Evolutionary conservation across 2,888 invertebrate genomes (phyloP), one percentile per base, ranked within the genome.

Genomic region (Aphodius granarius): DNA sequence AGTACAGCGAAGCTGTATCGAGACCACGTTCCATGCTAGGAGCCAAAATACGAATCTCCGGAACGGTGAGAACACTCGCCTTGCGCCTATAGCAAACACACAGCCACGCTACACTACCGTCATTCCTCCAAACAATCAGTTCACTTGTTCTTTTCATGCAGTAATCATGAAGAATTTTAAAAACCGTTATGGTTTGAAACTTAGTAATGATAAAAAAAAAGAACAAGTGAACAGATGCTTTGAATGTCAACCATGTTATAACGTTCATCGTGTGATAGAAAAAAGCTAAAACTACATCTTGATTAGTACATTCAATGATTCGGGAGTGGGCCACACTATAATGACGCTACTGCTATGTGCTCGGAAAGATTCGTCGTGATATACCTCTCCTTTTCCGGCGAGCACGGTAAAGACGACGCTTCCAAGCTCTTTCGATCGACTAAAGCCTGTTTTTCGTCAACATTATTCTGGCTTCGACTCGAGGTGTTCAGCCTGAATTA

Each of bases 1-100:
- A 72, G 66, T 72, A 64, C 72, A 71, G 84, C 85, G 83, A 83
- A 81, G 83, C 88, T 83, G 83, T 89, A 88, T 94, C 94, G 88
- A 94, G 90, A 83, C 94, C 94, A 84, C 93, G 91, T 89, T 94
- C 94, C 90, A 94, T 89, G 87, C 94, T 94, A 83, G 94, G 93
- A 86, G 94, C 94, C 90, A 94, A 89, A 84, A 95, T 93, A 85
- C 94, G 93, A 86, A 95, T 94, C 90, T 94, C 94, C 81, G 94
- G 94, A 82, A 94, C 91, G 88, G 92, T 91, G 78, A 93, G 90
- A 87, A 92, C 90, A 90, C 92, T 92, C 90, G 91, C 90, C 89
- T 92, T 92, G 89, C 91, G 91, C 89, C 91, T 92, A 87, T 80
- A 84, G 85, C 86, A 84, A 86, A 85, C 85, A 86, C 82, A 85